Conservation (phyloP, 1,140 invertebrate genomes). For the Contarinia nasturtii region DNA sequence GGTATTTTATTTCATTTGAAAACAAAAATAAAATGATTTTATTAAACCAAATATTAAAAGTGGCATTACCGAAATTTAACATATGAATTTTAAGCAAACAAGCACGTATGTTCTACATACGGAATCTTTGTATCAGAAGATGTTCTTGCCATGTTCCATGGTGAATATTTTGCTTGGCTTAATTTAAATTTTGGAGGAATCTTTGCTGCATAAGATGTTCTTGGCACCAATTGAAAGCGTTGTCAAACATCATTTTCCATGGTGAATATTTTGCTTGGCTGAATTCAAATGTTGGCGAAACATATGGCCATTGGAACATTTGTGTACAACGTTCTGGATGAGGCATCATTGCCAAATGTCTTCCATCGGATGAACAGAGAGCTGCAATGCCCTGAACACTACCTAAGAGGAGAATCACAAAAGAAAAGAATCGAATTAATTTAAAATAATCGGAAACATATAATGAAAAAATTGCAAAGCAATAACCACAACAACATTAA, state of each 20-base stretch:
- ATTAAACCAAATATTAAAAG: no score
- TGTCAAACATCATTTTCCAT: conserved; percentile 82
- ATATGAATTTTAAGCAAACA: background rate
- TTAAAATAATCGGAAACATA: no score
- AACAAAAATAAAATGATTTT: no score
- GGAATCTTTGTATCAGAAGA: background rate
- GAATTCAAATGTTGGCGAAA: conserved; percentile 27
- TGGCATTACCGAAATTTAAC: no score
- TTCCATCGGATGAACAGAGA: conserved; percentile 70
- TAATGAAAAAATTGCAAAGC: no score
- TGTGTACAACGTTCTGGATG: conserved; percentile 84
- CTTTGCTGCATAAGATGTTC: background rate
- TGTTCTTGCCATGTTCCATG: conserved; percentile 52
- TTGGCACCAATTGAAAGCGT: conserved; percentile 64
- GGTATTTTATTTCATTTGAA: no score
- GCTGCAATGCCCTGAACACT: conserved; percentile 60
- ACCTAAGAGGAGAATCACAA: no score
- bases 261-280: conserved; percentile 38
- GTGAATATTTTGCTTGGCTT: conserved; percentile 32
- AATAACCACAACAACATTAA: no score
- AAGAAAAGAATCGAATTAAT: no score
- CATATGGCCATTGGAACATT: conserved; percentile 71
- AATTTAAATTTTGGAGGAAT: conserved; percentile 28
- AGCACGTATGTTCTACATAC: background rate
- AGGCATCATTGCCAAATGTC: conserved; percentile 94